Conservation (phyloP, 2,113 vertebrate species). For the Hippocampus abdominalis region DNA sequence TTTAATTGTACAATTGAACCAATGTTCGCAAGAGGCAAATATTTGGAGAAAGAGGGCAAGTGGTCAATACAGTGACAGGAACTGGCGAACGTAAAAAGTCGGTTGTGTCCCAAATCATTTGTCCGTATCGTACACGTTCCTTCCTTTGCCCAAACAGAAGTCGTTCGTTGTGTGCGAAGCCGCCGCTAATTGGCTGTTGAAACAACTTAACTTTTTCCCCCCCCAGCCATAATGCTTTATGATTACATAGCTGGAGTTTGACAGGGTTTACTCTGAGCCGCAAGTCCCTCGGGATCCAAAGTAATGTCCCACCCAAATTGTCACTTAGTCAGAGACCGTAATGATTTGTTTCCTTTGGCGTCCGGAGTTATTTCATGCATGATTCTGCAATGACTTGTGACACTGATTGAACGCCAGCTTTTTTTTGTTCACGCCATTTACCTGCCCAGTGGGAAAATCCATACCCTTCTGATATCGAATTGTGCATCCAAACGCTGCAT, state of each 20-base stretch:
- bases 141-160: conserved; percentile 3
- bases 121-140: not conserved
- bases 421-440: conserved; percentile 43
- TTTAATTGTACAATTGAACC: not conserved
- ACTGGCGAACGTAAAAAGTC: not conserved
- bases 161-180: not conserved
- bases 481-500: conserved; percentile 36
- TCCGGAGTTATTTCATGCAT: conserved; percentile 62
- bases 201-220: conserved; percentile 26
- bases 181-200: conserved; percentile 49
- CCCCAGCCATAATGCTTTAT: conserved; percentile 55
- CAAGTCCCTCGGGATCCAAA: conserved; percentile 57
- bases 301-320: conserved; percentile 61
- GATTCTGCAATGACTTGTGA: conserved; percentile 60
- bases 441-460: conserved; percentile 33
- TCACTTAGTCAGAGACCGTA: conserved; percentile 59
- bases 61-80: not conserved
- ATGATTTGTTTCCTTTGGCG: conserved; percentile 71
- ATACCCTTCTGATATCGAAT: conserved; percentile 33
- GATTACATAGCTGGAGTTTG: conserved; percentile 56
- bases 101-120: not conserved
- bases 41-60: not conserved
- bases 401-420: conserved; percentile 64
- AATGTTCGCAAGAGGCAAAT: not conserved
- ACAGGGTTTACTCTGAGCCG: conserved; percentile 57